These are phyloP conservation scores for Epinotia brunnichana DNA, from an alignment of 2,888 invertebrate species.

Conservation along the genomic window DNA sequence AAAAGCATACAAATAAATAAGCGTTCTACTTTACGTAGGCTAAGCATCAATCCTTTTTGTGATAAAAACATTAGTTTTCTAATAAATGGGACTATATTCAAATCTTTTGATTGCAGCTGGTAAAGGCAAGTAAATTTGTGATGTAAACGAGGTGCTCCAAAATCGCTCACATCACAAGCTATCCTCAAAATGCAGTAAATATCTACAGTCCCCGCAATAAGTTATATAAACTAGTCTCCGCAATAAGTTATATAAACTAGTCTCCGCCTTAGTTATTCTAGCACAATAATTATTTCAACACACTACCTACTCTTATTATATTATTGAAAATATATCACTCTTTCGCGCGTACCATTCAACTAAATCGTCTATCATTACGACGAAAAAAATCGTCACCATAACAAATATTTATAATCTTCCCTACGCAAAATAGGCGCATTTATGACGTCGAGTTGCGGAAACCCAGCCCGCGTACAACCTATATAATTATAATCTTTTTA, in stretches of 20 bases:
- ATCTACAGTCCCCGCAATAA: not conserved
- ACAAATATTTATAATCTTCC: too few species aligned
- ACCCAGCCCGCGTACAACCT: too few species aligned
- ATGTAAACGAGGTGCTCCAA: not conserved
- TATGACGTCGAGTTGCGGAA: too few species aligned
- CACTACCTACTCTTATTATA: conserved; percentile 38
- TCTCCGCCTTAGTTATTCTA: conserved; percentile 20
- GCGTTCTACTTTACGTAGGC: conserved; percentile 22
- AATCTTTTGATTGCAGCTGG: not conserved
- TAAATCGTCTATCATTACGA: not conserved
- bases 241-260: conserved; percentile 10
- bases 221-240: conserved; percentile 9
- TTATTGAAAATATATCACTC: conserved; percentile 42
- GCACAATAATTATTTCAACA: conserved; percentile 31
- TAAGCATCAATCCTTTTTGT: conserved; percentile 2
- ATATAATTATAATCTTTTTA: too few species aligned
- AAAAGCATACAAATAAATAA: conserved; percentile 25
- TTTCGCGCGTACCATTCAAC: conserved; percentile 23
- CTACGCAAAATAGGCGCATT: too few species aligned
- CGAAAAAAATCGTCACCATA: conserved; percentile 7
- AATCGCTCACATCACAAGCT: not conserved
- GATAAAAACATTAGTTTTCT: not conserved
- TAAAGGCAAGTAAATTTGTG: not conserved
- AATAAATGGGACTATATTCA: not conserved
- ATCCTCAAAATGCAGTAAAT: not conserved